Conservation (phyloP, 37 sponge, comb jelly and placozoan species). For the Chondrosia reniformis region DNA sequence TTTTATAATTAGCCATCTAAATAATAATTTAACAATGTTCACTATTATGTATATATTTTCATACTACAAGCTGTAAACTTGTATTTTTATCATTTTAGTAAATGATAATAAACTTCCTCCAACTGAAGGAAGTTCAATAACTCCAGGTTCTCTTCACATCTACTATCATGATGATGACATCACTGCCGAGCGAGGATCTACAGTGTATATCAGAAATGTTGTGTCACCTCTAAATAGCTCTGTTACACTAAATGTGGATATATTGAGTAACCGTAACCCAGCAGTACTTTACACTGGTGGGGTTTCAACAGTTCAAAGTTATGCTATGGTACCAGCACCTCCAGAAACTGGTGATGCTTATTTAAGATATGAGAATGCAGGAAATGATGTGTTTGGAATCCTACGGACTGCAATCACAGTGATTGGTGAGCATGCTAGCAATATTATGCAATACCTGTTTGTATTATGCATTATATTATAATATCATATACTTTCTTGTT, state of each 20-base stretch:
- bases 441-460: background rate
- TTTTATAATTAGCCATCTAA: too few species aligned
- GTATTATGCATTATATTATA: background rate
- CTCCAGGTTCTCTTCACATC: background rate
- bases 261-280: background rate
- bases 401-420: background rate
- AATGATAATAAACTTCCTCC: background rate
- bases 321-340: background rate
- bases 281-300: background rate
- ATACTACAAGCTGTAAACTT: too few species aligned
- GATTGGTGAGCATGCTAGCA: background rate
- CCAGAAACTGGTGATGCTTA: background rate
- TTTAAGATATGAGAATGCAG: background rate
- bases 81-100: too few species aligned
- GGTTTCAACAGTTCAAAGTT: background rate
- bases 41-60: too few species aligned
- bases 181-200: background rate
- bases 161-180: background rate
- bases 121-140: background rate
- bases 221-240: background rate
- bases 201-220: background rate
- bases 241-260: background rate
- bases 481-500: background rate
- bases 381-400: background rate
- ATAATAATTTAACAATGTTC: too few species aligned